phyloP scores from a whole-genome alignment of 2,113 vertebrate genomes.

The Turdus rufiventris region DNA sequence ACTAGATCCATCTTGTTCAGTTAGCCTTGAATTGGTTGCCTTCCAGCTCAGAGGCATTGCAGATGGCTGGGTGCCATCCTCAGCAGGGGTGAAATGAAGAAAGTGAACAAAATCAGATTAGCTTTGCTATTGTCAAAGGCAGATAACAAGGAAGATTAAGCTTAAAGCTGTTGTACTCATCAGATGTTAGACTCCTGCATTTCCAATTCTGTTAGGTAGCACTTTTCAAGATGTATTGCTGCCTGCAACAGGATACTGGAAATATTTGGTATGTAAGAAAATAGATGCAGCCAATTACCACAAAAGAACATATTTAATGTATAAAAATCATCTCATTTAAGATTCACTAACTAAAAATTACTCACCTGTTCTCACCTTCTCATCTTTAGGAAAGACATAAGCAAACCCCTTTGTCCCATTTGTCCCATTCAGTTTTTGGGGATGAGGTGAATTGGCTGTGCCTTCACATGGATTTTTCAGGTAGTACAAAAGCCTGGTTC shows the following conservation, averaged over 20 bases:
- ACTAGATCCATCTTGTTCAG: background rate
- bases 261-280: background rate
- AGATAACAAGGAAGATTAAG: slow-evolving; percentile 5
- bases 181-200: background rate
- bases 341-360: background rate
- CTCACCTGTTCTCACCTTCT: background rate
- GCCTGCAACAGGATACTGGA: background rate
- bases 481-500: background rate
- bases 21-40: background rate
- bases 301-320: background rate
- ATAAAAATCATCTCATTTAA: background rate
- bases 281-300: background rate
- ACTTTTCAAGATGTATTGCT: background rate
- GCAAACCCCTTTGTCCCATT: rapidly evolving
- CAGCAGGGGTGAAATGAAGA: slow-evolving; percentile 3
- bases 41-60: background rate
- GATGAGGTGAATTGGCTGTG: background rate
- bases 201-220: background rate
- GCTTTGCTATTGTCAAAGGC: slow-evolving; percentile 18
- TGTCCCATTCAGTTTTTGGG: background rate
- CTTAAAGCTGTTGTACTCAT: background rate
- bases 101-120: slow-evolving; percentile 10
- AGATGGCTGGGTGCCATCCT: background rate
- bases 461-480: background rate
- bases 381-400: background rate